A percentile compares a stretch with the other conserved stretches of the same genome.
Evolutionary conservation across 2,797 vertebrate genomes (phyloP).

Genomic region (Allobates femoralis): DNA sequence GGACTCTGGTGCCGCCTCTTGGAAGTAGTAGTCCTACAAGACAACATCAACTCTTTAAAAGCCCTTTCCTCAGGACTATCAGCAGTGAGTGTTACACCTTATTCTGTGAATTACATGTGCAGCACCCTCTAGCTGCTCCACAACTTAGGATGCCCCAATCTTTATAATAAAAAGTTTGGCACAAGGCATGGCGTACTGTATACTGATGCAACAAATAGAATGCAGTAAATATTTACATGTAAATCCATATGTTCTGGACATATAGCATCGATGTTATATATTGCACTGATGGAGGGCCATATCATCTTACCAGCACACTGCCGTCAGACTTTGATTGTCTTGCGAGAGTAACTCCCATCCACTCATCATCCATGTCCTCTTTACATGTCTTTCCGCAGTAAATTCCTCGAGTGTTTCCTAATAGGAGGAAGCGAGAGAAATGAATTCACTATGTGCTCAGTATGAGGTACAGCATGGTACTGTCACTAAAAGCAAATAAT

Average conservation of each 20-base stretch:
- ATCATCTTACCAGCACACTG: slow-evolving; percentile 87
- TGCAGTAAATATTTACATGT: not conserved
- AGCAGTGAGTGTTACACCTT: not conserved
- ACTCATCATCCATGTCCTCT: slow-evolving; percentile 92
- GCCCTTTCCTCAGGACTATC: too few relatives aligned
- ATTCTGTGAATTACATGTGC: not conserved
- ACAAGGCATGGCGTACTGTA: not conserved
- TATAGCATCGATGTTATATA: not conserved
- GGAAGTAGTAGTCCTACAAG: too few relatives aligned
- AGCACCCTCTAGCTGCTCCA: not conserved
- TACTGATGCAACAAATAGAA: not conserved
- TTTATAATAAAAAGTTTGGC: not conserved
- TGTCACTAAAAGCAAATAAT: not conserved
- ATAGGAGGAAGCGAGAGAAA: not conserved
- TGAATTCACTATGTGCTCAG: not conserved
- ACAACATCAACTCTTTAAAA: too few relatives aligned
- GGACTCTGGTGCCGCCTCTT: too few relatives aligned
- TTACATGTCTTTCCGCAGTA: slow-evolving; percentile 95
- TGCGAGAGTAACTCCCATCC: slow-evolving; percentile 98
- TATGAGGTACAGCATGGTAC: slow-evolving; percentile 33
- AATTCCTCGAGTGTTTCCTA: slow-evolving; percentile 86
- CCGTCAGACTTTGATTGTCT: slow-evolving; percentile 87
- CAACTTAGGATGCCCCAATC: not conserved
- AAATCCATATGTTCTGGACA: not conserved
- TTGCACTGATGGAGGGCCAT: slow-evolving; percentile 40